phyloP scores from a whole-genome alignment of 2,797 vertebrate genomes.

The Anguilla anguilla region DNA sequence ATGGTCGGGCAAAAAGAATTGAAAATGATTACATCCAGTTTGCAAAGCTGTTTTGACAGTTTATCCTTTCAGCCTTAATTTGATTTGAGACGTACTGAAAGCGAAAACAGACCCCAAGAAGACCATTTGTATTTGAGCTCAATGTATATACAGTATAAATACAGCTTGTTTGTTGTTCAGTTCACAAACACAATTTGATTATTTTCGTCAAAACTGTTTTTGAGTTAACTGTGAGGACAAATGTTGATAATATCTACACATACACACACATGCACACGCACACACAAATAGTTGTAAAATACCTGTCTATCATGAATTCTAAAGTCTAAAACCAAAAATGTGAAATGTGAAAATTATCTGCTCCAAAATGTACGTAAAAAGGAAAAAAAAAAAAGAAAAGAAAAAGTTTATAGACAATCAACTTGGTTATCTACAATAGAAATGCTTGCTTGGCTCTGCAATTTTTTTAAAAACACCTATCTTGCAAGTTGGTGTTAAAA shows the following conservation, averaged over 20 bases:
- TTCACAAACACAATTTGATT: neutral
- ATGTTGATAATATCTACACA: neutral
- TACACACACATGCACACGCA: neutral
- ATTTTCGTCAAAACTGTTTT: neutral
- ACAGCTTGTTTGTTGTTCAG: neutral
- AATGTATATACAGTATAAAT: neutral
- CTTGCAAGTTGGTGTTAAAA: neutral
- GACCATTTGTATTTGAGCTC: neutral
- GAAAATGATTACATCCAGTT: slow-evolving; percentile 4
- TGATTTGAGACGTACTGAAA: slow-evolving; percentile 8
- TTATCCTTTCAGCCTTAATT: neutral
- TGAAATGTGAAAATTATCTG: neutral
- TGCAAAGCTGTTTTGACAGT: neutral
- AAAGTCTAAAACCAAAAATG: neutral
- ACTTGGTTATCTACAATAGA: neutral
- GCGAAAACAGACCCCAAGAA: neutral
- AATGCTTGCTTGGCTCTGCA: neutral
- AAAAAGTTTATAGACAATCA: neutral
- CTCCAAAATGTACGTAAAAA: neutral
- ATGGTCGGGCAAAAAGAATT: neutral
- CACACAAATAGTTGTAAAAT: neutral
- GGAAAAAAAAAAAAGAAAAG: neutral
- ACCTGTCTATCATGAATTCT: neutral
- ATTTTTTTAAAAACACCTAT: neutral
- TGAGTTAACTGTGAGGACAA: neutral